Evolutionary conservation across 2,113 vertebrate species (phyloP), one percentile per base, ranked within the genome.

Genomic region (Empidonax traillii): DNA sequence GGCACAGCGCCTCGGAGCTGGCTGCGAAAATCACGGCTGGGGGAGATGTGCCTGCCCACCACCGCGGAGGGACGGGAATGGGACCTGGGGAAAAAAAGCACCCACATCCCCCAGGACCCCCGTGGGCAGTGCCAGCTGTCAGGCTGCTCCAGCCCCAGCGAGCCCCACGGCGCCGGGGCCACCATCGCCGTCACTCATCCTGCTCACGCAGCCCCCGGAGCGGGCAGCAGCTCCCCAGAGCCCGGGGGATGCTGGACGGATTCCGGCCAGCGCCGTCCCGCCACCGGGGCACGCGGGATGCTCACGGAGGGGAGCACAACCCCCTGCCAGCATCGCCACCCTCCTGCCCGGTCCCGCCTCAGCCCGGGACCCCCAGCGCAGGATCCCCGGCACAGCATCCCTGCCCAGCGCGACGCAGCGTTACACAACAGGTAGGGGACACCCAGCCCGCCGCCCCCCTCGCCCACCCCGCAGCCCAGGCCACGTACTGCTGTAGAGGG

Each of bases 401-500:
- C 55, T 51, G 69, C 87, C 92, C 89, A 1, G 72, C 47, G 35
- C 91, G 49, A 31, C 59, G 68, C 92, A 78, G 87, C 85, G 11
- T 95, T 93, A 96, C 96, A 95, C 97, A 97, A 97, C 96, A 97
- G 97, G 96, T 96, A 72, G 53, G 6, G 65, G 68, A 22, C 9
- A 41, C 17, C 82, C 79, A 0, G n/a, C 74, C 10, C 76, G 31
- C 59, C 39, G 4, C 3, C 12, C 51, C 58, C n/a, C 47, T 49
- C 4, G 21, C 16, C 46, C 37, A 1, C 62, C 76, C 61, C 69
- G 35, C 25, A 4, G 51, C 66, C 94, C 92, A 35, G 46, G 67
- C 21, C 98, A 99, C 99, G 65, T 99, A 99, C 99, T 99, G 99
- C 99, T 99, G 96, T 99, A 99, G 89, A 99, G 99, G 58, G 99